These are phyloP conservation scores for Oligia fasciuncula DNA, from an alignment of 2,888 invertebrate species.

Conservation along the genomic window DNA sequence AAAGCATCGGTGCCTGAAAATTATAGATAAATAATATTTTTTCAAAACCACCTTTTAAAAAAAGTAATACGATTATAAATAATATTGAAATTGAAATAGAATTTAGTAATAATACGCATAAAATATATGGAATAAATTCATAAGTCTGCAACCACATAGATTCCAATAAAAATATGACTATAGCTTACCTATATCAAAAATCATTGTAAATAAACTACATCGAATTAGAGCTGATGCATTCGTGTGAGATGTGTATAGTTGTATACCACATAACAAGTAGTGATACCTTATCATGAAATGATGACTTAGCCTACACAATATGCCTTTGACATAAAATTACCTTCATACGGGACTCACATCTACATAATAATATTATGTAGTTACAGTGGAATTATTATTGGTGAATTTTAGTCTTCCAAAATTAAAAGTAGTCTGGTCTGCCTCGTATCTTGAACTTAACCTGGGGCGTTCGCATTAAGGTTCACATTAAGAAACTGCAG, in stretches of 20 bases:
- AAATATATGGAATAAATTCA: slow-evolving; percentile 61
- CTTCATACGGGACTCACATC: slow-evolving; percentile 39
- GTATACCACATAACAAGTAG: slow-evolving; percentile 31
- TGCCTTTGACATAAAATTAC: slow-evolving; percentile 54
- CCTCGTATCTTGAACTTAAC: slow-evolving; percentile 21
- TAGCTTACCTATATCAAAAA: slow-evolving; percentile 37
- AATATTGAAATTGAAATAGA: slow-evolving; percentile 74
- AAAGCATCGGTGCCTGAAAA: slow-evolving; percentile 86
- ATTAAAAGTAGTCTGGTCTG: slow-evolving; percentile 51
- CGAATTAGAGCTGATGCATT: slow-evolving; percentile 64
- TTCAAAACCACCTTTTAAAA: slow-evolving; percentile 80
- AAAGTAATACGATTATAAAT: slow-evolving; percentile 68
- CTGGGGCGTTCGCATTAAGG: slow-evolving; percentile 4
- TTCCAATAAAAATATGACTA: slow-evolving; percentile 55
- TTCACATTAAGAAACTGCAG: slow-evolving; percentile 11
- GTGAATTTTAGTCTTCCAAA: slow-evolving; percentile 71
- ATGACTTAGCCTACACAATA: slow-evolving; percentile 45
- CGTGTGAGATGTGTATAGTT: slow-evolving; percentile 28
- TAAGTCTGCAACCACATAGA: slow-evolving; percentile 65
- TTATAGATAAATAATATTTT: slow-evolving; percentile 83
- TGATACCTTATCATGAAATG: slow-evolving; percentile 47
- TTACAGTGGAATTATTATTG: slow-evolving; percentile 55
- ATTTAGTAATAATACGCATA: slow-evolving; percentile 64
- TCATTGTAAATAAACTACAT: slow-evolving; percentile 67
- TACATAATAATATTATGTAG: slow-evolving; percentile 44